Evolutionary conservation across 2,888 invertebrate species (phyloP).

Genomic region (Craniophora ligustri): DNA sequence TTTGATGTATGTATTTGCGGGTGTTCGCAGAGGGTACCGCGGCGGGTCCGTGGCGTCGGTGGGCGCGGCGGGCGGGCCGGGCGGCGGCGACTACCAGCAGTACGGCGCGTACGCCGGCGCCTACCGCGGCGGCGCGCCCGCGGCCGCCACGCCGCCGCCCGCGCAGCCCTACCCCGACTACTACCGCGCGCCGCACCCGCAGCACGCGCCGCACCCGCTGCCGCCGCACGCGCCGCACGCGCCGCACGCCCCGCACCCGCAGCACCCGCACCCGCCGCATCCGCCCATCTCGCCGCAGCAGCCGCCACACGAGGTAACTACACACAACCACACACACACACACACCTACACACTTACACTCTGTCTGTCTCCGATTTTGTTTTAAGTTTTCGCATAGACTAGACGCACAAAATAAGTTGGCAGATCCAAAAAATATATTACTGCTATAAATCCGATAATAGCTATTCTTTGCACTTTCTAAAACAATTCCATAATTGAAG

Average conservation of each 20-base stretch:
- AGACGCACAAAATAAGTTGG: no score
- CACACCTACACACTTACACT: not conserved
- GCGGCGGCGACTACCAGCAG: conserved; percentile 67
- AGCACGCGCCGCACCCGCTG: conserved; percentile 65
- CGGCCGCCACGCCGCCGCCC: conserved; percentile 72
- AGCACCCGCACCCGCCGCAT: conserved; percentile 64
- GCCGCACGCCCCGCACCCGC: conserved; percentile 60
- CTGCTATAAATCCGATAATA: no score
- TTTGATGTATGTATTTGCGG: not conserved
- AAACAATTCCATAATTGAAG: no score
- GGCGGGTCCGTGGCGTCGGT: conserved; percentile 30
- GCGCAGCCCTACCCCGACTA: conserved; percentile 79
- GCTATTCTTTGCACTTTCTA: no score
- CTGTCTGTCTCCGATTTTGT: not conserved
- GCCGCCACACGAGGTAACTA: conserved; percentile 72
- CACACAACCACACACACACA: not conserved
- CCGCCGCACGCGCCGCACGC: conserved; percentile 65
- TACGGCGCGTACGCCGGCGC: conserved; percentile 84
- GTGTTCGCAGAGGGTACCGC: conserved; percentile 71
- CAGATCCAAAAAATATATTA: no score
- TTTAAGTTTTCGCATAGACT: conserved; percentile 7
- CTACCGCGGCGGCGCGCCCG: conserved; percentile 72
- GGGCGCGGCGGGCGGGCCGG: conserved; percentile 29
- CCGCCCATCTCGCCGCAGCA: conserved; percentile 62
- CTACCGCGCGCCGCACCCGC: conserved; percentile 78